A percentile compares a stretch with the other conserved stretches of the same genome.
Conservation (phyloP, 2,888 invertebrate genomes). For the Cataglyphis rosenhaueri region DNA sequence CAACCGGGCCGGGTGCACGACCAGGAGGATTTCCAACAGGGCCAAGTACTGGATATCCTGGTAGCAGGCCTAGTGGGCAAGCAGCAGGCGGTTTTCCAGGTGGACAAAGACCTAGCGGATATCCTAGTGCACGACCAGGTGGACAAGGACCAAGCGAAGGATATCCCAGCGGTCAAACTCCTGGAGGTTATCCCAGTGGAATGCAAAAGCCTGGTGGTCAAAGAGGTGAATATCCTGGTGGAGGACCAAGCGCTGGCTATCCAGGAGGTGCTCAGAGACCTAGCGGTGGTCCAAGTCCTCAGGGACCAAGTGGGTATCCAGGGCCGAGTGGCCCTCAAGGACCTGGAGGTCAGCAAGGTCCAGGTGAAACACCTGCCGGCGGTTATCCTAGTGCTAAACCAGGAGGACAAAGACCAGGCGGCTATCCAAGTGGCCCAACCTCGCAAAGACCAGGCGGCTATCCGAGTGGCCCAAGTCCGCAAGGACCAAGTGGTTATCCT, state of each 20-base stretch:
- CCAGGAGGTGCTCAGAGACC: conserved; percentile 64
- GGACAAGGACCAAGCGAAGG: conserved; percentile 66
- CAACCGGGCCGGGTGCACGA: conserved; percentile 61
- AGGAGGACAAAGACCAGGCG: conserved; percentile 76
- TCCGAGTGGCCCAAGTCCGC: conserved; percentile 77
- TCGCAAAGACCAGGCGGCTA: conserved; percentile 75
- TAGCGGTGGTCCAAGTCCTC: conserved; percentile 64
- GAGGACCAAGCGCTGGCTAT: conserved; percentile 68
- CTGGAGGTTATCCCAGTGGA: conserved; percentile 67
- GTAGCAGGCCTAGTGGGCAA: conserved; percentile 70
- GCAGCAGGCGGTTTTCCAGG: conserved; percentile 55
- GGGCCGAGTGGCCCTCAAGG: conserved; percentile 58
- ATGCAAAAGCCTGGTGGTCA: conserved; percentile 77
- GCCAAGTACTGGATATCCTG: conserved; percentile 48
- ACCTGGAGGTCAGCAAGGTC: conserved; percentile 66
- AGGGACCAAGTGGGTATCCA: conserved; percentile 59
- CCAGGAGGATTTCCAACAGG: conserved; percentile 61
- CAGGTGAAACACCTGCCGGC: conserved; percentile 74
- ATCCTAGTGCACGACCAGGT: conserved; percentile 69
- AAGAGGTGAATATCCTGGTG: conserved; percentile 68
- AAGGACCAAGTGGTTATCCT: conserved; percentile 70
- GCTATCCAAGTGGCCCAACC: conserved; percentile 54
- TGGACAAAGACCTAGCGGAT: conserved; percentile 60
- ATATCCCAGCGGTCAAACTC: conserved; percentile 62
- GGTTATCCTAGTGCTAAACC: conserved; percentile 76